Conservation (phyloP, 2,888 invertebrate genomes). For the Sepiola atlantica region DNA sequence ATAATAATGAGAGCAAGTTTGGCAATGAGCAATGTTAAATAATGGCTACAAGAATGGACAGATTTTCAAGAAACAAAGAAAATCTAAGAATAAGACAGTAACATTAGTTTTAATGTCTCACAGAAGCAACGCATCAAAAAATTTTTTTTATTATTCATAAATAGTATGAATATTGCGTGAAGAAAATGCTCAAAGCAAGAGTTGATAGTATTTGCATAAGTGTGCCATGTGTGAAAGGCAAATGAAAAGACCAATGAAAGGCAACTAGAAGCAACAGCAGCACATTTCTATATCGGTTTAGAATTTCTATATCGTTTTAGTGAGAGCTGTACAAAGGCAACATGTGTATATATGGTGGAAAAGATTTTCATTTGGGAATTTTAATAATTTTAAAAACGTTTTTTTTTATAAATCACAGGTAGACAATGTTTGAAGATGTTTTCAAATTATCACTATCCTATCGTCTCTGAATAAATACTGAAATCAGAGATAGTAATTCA, state of each 20-base stretch:
- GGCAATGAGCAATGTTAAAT: neutral
- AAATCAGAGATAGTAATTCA: neutral
- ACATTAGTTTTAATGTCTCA: neutral
- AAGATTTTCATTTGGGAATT: too few relatives aligned
- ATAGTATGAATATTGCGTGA: neutral
- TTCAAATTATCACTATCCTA: neutral
- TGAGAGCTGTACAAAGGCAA: slow-evolving; percentile 13
- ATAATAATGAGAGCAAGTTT: neutral
- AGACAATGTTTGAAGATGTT: neutral
- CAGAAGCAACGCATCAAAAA: neutral
- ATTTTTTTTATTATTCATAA: neutral
- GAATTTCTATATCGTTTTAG: neutral
- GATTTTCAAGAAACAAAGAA: neutral
- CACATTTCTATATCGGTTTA: neutral
- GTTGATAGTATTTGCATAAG: neutral
- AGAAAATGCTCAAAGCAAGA: neutral
- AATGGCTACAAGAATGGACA: neutral
- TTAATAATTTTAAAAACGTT: too few relatives aligned
- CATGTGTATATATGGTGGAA: neutral
- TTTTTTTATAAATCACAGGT: too few relatives aligned
- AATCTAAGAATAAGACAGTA: neutral
- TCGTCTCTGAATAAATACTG: neutral
- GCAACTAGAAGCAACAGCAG: neutral
- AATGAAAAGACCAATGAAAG: neutral
- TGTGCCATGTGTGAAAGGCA: neutral